Base-by-base conservation (phyloP, 1,140 invertebrate genomes). In the Calycopis cecrops region DNA sequence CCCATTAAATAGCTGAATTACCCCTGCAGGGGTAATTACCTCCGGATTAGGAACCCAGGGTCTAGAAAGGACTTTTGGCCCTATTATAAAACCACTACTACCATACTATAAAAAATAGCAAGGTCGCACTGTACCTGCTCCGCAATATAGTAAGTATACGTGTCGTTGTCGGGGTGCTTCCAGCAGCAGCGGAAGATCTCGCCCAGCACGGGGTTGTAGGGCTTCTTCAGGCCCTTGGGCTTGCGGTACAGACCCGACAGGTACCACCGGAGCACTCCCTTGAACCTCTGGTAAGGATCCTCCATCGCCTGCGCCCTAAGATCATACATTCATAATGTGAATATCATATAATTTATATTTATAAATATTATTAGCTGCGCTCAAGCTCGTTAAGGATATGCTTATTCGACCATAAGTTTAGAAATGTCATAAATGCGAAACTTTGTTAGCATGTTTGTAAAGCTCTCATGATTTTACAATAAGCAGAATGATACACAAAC, bases 181-280 rank as follows among this genome's bases (percentile, higher is more conserved):
- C 96, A 98, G 79, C 92, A 97, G 71, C 97, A 98, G 0, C 97
- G 90, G 84, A 97, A 98, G 0, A 92, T 94, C 89, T 98, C 97
- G 0, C 97, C 97, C 35, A 98, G 88, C 44, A 98, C 94, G 1
- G 97, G 96, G 90, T 98, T 98, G 76, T 98, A 98, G 0, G 97
- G 97, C 77, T 98, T 98, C 84, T 98, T 98, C n/a, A 98, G 88
- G 74, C 97, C 92, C 90, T 97, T 89, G 74, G 96, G 92, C 91
- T 98, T 93, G 89, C 97, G 91, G 90, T 98, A 93, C 90, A 98
- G 90, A 77, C 92, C 97, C 75, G 93, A 91, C 17, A 98, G 88
- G 81, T 98, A 98, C 96, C 96, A 98, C 69, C 93, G 91, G 0
- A 97, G 93, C 8, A 98, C 93, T 3, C 89, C 89, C 76, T 97